Percentiles rank a stretch among this genome's conserved stretches.
Conservation (phyloP, 2,888 invertebrate genomes). For the Xylophagus ater region DNA sequence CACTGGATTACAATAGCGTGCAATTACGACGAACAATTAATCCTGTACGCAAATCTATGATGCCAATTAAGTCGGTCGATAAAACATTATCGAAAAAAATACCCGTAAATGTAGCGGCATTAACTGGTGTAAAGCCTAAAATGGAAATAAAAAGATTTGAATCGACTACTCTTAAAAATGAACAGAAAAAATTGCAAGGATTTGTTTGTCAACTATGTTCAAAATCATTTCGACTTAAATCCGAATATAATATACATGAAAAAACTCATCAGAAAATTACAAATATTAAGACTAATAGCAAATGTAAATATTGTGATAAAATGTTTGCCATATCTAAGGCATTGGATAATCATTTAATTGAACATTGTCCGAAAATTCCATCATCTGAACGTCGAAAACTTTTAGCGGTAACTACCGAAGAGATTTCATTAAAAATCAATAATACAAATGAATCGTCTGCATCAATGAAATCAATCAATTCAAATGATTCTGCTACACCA, state of each 20-base stretch:
- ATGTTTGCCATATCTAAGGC: conserved; percentile 8
- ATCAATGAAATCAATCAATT: not conserved
- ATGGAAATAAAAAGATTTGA: too few species aligned
- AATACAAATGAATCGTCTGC: not conserved
- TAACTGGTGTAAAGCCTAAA: too few species aligned
- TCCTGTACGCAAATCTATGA: too few species aligned
- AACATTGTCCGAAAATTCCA: conserved; percentile 10
- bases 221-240: conserved; percentile 5
- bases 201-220: conserved; percentile 7
- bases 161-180: too few species aligned
- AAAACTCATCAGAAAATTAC: conserved; percentile 4
- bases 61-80: too few species aligned
- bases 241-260: conserved; percentile 8
- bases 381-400: conserved; percentile 3
- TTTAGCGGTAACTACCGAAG: not conserved
- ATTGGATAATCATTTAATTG: conserved; percentile 9
- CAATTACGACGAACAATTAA: too few species aligned
- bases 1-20: too few species aligned
- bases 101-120: too few species aligned
- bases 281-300: not conserved
- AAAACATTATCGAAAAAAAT: too few species aligned
- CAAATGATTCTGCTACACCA: not conserved
- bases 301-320: conserved; percentile 11
- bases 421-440: not conserved
- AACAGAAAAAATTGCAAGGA: too few species aligned